Evolutionary conservation across 2,797 vertebrate genomes (phyloP).

Genomic region (Falco novaeseelandiae): DNA sequence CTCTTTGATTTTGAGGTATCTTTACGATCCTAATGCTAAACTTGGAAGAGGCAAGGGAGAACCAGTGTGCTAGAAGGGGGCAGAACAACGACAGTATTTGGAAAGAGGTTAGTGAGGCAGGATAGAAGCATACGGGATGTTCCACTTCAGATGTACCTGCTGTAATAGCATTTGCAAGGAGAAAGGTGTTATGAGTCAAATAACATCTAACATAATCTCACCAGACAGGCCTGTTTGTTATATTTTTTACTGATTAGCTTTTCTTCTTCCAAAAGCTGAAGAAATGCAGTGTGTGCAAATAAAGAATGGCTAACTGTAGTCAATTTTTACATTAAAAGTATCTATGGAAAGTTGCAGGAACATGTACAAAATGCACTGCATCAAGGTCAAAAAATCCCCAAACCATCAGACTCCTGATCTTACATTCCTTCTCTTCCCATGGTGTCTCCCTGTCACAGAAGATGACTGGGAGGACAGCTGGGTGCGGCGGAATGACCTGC

Average conservation of each 20-base stretch:
- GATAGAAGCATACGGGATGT: not conserved
- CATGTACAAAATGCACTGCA: not conserved
- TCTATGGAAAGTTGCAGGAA: not conserved
- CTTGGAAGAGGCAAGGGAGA: not conserved
- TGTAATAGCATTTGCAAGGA: not conserved
- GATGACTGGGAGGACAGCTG: not conserved
- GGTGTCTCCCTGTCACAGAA: not conserved
- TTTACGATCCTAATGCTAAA: not conserved
- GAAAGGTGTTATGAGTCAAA: not conserved
- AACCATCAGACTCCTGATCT: too few species aligned
- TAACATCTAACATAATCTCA: fast-evolving
- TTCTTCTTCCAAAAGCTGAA: not conserved
- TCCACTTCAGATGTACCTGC: not conserved
- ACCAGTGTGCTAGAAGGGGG: too few species aligned
- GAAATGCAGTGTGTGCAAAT: not conserved
- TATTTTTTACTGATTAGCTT: not conserved
- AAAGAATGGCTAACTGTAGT: not conserved
- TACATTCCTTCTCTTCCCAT: fast-evolving
- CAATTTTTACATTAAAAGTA: not conserved
- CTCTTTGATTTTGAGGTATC: not conserved
- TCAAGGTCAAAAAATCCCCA: not conserved
- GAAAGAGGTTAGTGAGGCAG: not conserved
- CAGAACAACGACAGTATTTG: not conserved
- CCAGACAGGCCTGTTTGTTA: not conserved
- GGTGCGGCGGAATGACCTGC: not conserved